Base-by-base conservation (phyloP, 2,113 vertebrate genomes). In the Glareola pratincola region DNA sequence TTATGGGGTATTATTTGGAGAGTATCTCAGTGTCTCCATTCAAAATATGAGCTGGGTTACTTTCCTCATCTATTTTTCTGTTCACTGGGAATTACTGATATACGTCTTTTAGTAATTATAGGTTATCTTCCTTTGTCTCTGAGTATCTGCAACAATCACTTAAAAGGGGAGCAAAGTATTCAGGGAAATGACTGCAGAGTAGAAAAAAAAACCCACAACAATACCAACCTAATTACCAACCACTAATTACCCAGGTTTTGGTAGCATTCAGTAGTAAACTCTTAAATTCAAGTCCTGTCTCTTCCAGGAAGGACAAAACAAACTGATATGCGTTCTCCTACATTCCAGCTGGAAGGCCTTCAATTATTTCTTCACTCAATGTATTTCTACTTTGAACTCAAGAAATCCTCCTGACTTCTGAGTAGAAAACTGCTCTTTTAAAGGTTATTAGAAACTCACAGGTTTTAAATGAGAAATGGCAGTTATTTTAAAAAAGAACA, bases 191-290 rank as follows among this genome's bases (percentile, higher is more conserved):
- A 67, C 34, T 71, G 56, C 16, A 75, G 24, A 91, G 29, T 27
- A 53, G 60, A 21, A 18, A 21, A 27, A 88, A 51, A 73, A 5
- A 8, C 39, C 39, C 39, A 39, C 8, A 0, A 0, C 4, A 5
- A 47, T 56, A 41, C 4, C 29, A 72, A 30, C 14, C 41, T 74
- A 43, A 62, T 29, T 88, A 77, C 2, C 43, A 63, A 32, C 4
- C 12, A n/a, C 26, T 47, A 73, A 37, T 37, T 29, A 83, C 23
- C 5, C 30, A 8, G 16, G 50, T 85, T 85, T 73, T 12, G 14
- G 18, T 24, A 79, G 20, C 15, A 81, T 69, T 90, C 73, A 66
- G 22, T 8, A 27, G 11, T 19, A 59, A 93, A 92, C 29, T 81
- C 12, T n/a, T 22, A 74, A 56, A 14, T 24, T 85, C 30, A 53